Base-by-base conservation (phyloP, 1,140 invertebrate genomes). In the Gonioctena quinquepunctata region DNA sequence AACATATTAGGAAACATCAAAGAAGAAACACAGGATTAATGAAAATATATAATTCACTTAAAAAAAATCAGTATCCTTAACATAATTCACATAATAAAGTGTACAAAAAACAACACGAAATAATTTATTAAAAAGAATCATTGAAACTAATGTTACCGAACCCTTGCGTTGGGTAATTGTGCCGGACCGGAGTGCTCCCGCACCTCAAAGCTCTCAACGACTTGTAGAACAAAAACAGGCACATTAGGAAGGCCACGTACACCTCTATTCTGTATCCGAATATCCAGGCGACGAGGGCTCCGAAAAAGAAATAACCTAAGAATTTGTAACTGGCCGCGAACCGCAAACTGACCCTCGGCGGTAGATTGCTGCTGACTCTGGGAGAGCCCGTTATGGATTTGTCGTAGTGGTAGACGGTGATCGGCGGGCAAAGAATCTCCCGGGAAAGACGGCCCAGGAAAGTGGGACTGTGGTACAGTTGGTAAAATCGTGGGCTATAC, bases 311-410 rank as follows among this genome's bases (percentile, higher is more conserved):
- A 73, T 81, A 82, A n/a, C 42, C 59, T 13, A 92, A 77, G 21
- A 89, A 88, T 33, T 86, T 84, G 69, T 92, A 90, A 64, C 87
- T 90, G 2, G 90, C 92, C 3, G 92, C 82, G 54, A 85, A 81
- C 48, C 94, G 85, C 11, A 95, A 82, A 75, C 89, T 92, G 8
- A 95, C 61, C 66, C 93, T 84, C 2, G 94, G 89, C 1, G 89
- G 90, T 11, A 92, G 78, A 5, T 87, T 80, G 74, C 86, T 82
- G 68, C 86, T 82, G 0, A 87, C 83, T 8, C 88, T 80, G 25
- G 83, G 84, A 25, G 87, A 86, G 56, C 87, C 87, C 42, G 84
- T 81, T 2, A 80, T 78, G 2, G 86, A 86, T 63, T 89, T 92
- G 75, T 85, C 87, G 77, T 86, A 90, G 65, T 80, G 86, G 69